phyloP scores from a whole-genome alignment of 2,797 vertebrate genomes.

The Sebastiscus tertius region DNA sequence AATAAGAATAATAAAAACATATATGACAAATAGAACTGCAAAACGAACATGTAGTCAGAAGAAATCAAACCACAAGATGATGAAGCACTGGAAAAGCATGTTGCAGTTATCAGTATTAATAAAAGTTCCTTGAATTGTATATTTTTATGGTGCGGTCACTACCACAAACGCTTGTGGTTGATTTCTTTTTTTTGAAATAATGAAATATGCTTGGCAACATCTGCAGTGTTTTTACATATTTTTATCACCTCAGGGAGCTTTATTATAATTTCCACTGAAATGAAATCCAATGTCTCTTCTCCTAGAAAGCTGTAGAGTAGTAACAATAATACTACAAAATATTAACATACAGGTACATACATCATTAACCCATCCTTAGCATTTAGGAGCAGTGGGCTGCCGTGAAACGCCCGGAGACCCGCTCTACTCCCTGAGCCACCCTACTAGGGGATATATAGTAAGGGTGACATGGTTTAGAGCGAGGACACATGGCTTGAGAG shows the following conservation, averaged over 20 bases:
- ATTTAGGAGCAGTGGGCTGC: neutral
- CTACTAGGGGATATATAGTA: neutral
- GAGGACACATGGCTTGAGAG: conserved; percentile 3
- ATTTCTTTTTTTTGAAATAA: neutral
- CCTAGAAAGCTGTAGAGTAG: neutral
- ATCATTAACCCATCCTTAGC: neutral
- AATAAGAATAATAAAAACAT: neutral
- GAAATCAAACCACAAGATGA: neutral
- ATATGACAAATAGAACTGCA: neutral
- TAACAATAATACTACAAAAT: too few species aligned
- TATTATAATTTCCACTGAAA: neutral
- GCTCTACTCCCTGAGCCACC: neutral
- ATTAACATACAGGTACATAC: too few species aligned
- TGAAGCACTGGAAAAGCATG: neutral
- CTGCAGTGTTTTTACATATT: neutral
- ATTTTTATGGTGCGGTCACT: neutral
- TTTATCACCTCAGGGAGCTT: neutral
- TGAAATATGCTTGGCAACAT: neutral
- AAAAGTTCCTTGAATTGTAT: neutral
- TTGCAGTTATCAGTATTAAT: neutral
- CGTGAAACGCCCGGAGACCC: neutral
- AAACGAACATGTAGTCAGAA: neutral
- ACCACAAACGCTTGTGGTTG: neutral
- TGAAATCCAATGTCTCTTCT: conserved; percentile 8
- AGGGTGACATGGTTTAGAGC: neutral